Evolutionary conservation across 1,140 invertebrate species (phyloP).

Genomic region (Bombus superbus): DNA sequence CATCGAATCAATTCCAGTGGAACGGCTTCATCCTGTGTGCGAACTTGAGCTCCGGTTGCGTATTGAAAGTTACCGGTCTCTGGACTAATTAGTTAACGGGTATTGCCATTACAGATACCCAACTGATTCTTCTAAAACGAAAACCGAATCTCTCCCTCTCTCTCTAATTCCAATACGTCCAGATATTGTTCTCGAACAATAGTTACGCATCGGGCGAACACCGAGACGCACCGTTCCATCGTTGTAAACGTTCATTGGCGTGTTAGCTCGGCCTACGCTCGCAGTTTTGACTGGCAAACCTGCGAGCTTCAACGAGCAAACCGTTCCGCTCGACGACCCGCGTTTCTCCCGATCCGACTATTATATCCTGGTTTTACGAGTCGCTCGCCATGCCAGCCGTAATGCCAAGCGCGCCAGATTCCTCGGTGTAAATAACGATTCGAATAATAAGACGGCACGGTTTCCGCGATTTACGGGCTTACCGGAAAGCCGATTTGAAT

Average conservation of each 20-base stretch:
- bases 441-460: background rate
- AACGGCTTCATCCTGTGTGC: background rate
- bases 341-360: conserved; percentile 10
- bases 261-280: conserved; percentile 22
- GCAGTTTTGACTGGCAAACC: background rate
- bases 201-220: too few species aligned
- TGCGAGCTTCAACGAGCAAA: background rate
- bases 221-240: background rate
- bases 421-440: conserved; percentile 15
- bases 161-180: background rate
- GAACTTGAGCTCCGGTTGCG: conserved; percentile 27
- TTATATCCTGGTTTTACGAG: conserved; percentile 16
- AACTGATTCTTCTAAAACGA: conserved; percentile 11
- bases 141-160: background rate
- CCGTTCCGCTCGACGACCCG: background rate
- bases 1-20: conserved; percentile 27
- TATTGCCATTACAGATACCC: conserved; percentile 26
- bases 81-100: conserved; percentile 34
- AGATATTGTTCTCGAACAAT: conserved; percentile 2
- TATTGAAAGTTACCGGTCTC: conserved; percentile 34
- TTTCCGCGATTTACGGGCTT: conserved; percentile 13
- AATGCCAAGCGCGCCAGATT: background rate
- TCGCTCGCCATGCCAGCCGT: background rate
- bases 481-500: conserved; percentile 23
- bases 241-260: conserved; percentile 37